Evolutionary conservation across 1,140 invertebrate species (phyloP).

Genomic region (Carposina sasakii): DNA sequence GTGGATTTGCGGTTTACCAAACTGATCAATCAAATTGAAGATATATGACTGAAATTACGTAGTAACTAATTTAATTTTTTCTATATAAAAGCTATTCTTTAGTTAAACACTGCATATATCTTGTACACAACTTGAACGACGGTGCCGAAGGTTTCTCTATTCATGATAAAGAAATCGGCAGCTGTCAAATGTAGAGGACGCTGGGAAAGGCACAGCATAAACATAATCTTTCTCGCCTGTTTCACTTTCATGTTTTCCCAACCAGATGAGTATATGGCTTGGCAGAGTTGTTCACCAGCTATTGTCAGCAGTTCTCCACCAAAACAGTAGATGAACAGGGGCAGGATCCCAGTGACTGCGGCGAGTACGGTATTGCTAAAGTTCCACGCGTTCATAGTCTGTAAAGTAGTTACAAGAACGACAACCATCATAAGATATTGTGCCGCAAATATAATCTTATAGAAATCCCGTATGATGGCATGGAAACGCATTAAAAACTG

Average conservation of each 20-base stretch:
- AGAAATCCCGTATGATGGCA: conserved; percentile 20
- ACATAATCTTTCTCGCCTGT: conserved; percentile 19
- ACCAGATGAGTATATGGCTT: conserved; percentile 22
- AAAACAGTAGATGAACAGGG: conserved; percentile 35
- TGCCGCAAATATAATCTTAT: conserved; percentile 27
- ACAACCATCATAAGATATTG: conserved; percentile 35
- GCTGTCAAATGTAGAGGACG: conserved; percentile 28
- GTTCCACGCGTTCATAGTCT: conserved; percentile 32
- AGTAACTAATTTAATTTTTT: too few species aligned
- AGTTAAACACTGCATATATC: conserved; percentile 38
- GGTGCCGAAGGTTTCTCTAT: conserved; percentile 30
- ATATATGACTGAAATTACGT: too few species aligned
- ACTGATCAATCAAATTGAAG: too few species aligned
- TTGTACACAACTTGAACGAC: conserved; percentile 34
- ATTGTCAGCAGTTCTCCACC: conserved; percentile 30
- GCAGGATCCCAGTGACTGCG: conserved; percentile 29
- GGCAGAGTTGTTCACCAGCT: conserved; percentile 20
- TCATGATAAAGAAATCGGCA: conserved; percentile 30
- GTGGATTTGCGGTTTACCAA: too few species aligned
- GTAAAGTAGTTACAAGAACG: conserved; percentile 32
- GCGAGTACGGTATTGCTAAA: conserved; percentile 30
- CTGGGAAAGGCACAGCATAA: conserved; percentile 25
- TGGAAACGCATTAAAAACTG: conserved; percentile 30
- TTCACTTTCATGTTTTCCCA: conserved; percentile 29
- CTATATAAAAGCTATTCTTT: too few species aligned